Conservation (phyloP, 1,140 invertebrate species). For the Hestina assimilis region DNA sequence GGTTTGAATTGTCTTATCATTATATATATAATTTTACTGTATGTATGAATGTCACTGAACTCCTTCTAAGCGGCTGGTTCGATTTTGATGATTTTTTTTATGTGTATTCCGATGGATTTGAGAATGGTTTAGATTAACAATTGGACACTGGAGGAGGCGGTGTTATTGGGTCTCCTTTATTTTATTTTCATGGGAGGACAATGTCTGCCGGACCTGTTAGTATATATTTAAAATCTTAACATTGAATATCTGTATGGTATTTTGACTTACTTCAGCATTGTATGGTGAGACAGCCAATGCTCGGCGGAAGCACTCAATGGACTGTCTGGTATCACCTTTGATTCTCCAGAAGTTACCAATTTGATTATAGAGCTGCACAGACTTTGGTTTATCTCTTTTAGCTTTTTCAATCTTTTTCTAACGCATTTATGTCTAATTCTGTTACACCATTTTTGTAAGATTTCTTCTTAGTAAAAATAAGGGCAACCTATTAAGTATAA, state of each 20-base stretch:
- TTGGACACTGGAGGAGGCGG: too few species aligned
- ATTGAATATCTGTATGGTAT: too few species aligned
- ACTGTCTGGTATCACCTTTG: slow-evolving; percentile 89
- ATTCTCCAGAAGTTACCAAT: slow-evolving; percentile 94
- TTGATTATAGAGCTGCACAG: slow-evolving; percentile 91
- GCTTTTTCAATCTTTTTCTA: slow-evolving; percentile 88
- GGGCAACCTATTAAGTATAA: slow-evolving; percentile 79
- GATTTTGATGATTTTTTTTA: too few species aligned
- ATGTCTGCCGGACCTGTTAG: too few species aligned
- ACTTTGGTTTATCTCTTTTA: slow-evolving; percentile 92
- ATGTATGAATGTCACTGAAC: too few species aligned
- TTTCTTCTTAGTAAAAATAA: slow-evolving; percentile 88
- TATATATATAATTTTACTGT: too few species aligned
- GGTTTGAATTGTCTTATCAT: too few species aligned
- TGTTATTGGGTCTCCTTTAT: too few species aligned
- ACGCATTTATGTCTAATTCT: slow-evolving; percentile 87
- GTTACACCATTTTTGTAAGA: slow-evolving; percentile 80
- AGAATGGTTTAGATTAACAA: too few species aligned
- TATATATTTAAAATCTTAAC: not conserved
- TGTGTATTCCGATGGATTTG: too few species aligned
- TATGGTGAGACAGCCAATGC: slow-evolving; percentile 91
- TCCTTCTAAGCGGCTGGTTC: too few species aligned
- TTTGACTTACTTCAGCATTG: slow-evolving; percentile 88
- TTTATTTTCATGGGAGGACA: too few species aligned
- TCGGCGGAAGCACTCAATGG: slow-evolving; percentile 92